phyloP scores from a whole-genome alignment of 2,888 invertebrate species.

The Drosophila kanekoi region DNA sequence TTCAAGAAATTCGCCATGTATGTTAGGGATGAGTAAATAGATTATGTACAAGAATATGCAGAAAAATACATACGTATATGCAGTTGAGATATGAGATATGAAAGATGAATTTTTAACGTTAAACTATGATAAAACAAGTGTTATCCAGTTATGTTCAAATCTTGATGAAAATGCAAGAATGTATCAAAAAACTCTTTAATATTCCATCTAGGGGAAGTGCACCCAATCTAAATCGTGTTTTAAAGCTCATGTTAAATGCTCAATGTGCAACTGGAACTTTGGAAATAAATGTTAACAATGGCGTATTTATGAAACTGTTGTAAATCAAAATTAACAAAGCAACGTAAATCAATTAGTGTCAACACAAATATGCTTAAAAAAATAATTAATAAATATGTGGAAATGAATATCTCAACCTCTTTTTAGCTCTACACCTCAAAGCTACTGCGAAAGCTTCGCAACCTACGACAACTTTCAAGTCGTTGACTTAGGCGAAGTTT shows the following conservation, averaged over 20 bases:
- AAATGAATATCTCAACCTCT: slow-evolving; percentile 2
- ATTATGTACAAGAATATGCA: slow-evolving; percentile 6
- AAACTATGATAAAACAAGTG: slow-evolving; percentile 21
- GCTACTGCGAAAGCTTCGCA: slow-evolving; percentile 38
- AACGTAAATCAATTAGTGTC: slow-evolving; percentile 75
- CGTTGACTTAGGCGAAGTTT: slow-evolving; percentile 47
- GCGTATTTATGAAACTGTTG: slow-evolving; percentile 61
- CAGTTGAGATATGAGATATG: slow-evolving; percentile 1
- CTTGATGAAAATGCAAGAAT: slow-evolving; percentile 22
- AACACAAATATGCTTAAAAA: slow-evolving; percentile 58
- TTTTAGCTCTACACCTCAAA: background rate
- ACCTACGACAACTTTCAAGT: slow-evolving; percentile 52
- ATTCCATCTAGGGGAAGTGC: slow-evolving; percentile 39
- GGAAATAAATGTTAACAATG: slow-evolving; percentile 45
- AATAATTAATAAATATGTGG: slow-evolving; percentile 29
- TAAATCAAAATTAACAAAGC: slow-evolving; percentile 72
- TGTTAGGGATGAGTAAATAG: background rate
- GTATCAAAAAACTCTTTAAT: slow-evolving; percentile 49
- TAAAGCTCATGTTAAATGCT: slow-evolving; percentile 45
- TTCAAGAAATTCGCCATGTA: slow-evolving; percentile 8
- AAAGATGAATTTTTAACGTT: slow-evolving; percentile 25
- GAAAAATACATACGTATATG: background rate
- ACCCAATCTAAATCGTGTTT: slow-evolving; percentile 40
- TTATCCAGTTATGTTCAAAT: slow-evolving; percentile 35
- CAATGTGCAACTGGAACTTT: slow-evolving; percentile 39